phyloP scores from a whole-genome alignment of 2,797 vertebrate genomes.

The Cichlasoma orientale region DNA sequence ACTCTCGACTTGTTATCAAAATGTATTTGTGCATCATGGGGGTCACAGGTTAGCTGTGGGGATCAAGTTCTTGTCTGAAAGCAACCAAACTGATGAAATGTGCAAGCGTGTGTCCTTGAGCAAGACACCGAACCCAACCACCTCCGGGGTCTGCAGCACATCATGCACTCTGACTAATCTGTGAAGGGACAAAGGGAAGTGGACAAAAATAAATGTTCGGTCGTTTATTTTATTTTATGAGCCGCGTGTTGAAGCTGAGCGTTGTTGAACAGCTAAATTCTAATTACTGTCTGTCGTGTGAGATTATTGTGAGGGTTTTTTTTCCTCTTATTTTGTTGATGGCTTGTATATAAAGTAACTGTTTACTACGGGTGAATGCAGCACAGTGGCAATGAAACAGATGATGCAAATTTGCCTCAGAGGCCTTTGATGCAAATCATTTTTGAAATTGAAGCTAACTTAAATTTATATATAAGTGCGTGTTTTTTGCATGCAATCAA shows the following conservation, averaged over 20 bases:
- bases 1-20: slow-evolving; percentile 30
- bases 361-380: neutral
- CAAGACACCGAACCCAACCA: slow-evolving; percentile 9
- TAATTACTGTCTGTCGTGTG: neutral
- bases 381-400: neutral
- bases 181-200: neutral
- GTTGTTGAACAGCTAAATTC: neutral
- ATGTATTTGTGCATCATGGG: slow-evolving; percentile 22
- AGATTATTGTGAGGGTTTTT: neutral
- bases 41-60: slow-evolving; percentile 26
- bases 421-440: slow-evolving; percentile 1
- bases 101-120: neutral
- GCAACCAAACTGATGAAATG: slow-evolving; percentile 1
- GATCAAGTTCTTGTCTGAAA: slow-evolving; percentile 17
- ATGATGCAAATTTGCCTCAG: neutral
- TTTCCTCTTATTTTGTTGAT: neutral
- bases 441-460: neutral
- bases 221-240: slow-evolving; percentile 27
- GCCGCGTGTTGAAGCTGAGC: neutral
- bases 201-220: slow-evolving; percentile 19
- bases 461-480: neutral
- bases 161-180: slow-evolving; percentile 26
- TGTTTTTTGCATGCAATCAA: neutral
- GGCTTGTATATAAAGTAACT: neutral
- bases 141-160: slow-evolving; percentile 12